Conservation (phyloP, 2,113 vertebrate species). For the Columbina picui region DNA sequence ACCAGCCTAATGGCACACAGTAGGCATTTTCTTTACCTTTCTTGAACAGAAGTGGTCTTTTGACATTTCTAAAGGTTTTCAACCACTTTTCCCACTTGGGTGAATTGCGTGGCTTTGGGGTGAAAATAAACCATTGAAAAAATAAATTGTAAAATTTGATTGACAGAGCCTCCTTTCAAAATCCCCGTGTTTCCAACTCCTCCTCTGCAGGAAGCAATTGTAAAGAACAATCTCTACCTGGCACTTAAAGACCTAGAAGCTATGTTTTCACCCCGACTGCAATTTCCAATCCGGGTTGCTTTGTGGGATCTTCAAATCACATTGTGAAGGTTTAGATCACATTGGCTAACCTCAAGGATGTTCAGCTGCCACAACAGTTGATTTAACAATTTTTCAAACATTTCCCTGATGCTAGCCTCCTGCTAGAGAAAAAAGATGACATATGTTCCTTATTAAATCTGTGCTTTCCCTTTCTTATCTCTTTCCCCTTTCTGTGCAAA, state of each 20-base stretch:
- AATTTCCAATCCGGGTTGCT: slow-evolving; percentile 43
- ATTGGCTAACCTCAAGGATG: slow-evolving; percentile 31
- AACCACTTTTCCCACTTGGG: not conserved
- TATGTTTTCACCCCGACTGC: slow-evolving; percentile 18
- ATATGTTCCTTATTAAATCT: slow-evolving; percentile 1
- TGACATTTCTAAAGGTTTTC: slow-evolving; percentile 47
- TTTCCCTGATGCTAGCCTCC: not conserved
- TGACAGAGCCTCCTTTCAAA: slow-evolving; percentile 35
- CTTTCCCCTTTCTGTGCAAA: not conserved
- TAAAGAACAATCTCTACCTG: slow-evolving; percentile 44
- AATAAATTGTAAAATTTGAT: slow-evolving; percentile 54
- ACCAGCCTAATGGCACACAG: not conserved
- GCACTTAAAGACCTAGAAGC: slow-evolving; percentile 36
- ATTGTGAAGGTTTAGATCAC: slow-evolving; percentile 27
- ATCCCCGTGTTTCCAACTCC: not conserved
- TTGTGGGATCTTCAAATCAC: slow-evolving; percentile 43
- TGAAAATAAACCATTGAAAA: slow-evolving; percentile 45
- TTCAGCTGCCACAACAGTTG: slow-evolving; percentile 32
- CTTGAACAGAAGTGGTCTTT: not conserved
- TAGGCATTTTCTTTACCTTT: not conserved
- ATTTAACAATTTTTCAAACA: slow-evolving; percentile 38
- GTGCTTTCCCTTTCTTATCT: not conserved
- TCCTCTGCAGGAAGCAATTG: slow-evolving; percentile 39
- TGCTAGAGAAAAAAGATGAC: slow-evolving; percentile 6
- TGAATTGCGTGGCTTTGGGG: slow-evolving; percentile 50